Evolutionary conservation across 1,140 invertebrate species (phyloP), one percentile per base, ranked within the genome.

Genomic region (Halictus rubicundus): DNA sequence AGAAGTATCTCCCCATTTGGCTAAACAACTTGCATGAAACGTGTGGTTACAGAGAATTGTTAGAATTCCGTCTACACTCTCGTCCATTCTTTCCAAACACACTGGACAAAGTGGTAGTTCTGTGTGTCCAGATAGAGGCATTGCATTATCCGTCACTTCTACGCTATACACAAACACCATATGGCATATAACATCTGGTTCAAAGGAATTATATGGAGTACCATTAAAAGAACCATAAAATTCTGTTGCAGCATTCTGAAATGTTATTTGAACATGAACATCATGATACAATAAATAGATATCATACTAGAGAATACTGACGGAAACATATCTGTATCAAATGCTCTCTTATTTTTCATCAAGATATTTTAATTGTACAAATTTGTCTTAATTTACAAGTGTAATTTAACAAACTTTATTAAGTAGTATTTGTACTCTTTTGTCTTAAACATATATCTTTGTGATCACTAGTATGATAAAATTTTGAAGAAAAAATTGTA

Each of bases 21-120:
- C 95, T 46, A 99, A 93, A 93, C 99, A 99, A 84, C 96, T 96
- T 23, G 97, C 96, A 93, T 99, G 99, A 93, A 99, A 99, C 0
- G 98, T 96, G 93, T 99, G 99, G 94, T 99, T 99, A 91, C 99
- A 99, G 49, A 99, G 94, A 88, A 99, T 99, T 8, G 98, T 99
- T 72, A 99, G 94, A 82, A 99, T 97, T 5, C 98, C 98, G 92
- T 99, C 98, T 1, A 99, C 97, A 81, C 97, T 98, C 93, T 99
- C 98, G 93, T 99, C 98, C 98, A 98, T 99, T 87, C 98, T 95
- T 92, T 99, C 99, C 90, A 98, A 91, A 85, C 98, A 99, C 23
- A 99, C 98, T 10, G 99, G 97, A 93, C 99, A 99, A 6, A 97
- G 99, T n/a, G 99, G 99, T 71, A 99, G 93, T 93, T 99, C 99